Conservation (phyloP, 2,888 invertebrate genomes). For the Trichopoda pennipes region DNA sequence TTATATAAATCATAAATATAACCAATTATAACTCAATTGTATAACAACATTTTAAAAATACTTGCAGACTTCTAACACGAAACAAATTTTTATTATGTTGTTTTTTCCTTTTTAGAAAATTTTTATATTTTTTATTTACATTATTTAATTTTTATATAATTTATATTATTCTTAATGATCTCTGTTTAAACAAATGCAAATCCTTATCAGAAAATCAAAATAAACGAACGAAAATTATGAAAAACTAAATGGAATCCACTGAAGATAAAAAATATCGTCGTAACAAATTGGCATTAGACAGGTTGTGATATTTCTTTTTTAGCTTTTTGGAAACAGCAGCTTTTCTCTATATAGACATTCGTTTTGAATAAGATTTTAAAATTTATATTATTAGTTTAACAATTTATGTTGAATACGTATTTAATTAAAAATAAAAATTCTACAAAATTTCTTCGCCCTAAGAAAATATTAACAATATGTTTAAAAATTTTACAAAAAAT, state of each 20-base stretch:
- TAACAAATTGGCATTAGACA: constrained; percentile 43
- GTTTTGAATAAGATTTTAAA: constrained; percentile 10
- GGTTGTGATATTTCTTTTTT: constrained; percentile 10
- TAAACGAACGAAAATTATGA: background rate
- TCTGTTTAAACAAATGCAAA: constrained; percentile 44
- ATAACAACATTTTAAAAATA: no score
- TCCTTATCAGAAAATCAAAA: background rate
- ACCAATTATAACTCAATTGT: no score
- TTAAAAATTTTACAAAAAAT: constrained; percentile 56
- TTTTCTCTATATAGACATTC: constrained; percentile 37
- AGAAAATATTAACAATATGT: constrained; percentile 51
- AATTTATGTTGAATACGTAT: constrained; percentile 35
- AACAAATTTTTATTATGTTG: background rate
- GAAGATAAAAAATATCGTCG: background rate
- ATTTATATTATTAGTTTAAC: constrained; percentile 14
- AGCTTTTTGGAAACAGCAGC: constrained; percentile 52
- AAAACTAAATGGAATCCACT: background rate
- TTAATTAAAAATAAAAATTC: constrained; percentile 55
- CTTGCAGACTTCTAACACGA: constrained; percentile 37
- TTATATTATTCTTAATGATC: constrained; percentile 15
- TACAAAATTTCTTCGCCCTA: constrained; percentile 58
- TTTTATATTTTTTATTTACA: constrained; percentile 9
- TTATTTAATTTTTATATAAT: background rate
- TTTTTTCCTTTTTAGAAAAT: no score
- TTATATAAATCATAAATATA: no score